phyloP scores from a whole-genome alignment of 1,140 invertebrate genomes.

The Drosophila bipectinata region DNA sequence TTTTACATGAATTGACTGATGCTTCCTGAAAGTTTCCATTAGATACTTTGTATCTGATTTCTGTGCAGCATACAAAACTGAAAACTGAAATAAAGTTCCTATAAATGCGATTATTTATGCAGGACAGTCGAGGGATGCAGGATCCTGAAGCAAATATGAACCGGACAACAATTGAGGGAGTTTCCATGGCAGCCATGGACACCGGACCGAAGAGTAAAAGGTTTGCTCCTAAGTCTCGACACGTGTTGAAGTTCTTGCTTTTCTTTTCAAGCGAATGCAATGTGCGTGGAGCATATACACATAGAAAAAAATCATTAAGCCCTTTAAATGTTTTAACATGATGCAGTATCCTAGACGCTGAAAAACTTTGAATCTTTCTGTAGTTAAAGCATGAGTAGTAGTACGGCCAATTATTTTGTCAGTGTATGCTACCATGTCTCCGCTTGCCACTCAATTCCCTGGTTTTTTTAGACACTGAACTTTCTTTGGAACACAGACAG shows the following conservation, averaged over 20 bases:
- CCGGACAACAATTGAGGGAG: constrained; percentile 42
- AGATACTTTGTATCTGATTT: constrained; percentile 9
- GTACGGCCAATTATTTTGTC: not conserved
- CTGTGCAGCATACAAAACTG: constrained; percentile 8
- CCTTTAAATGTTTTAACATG: too few species aligned
- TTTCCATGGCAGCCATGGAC: constrained; percentile 15
- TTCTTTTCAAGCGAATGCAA: constrained; percentile 20
- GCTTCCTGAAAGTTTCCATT: constrained; percentile 30
- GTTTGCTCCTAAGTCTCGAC: constrained; percentile 34
- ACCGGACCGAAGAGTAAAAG: constrained; percentile 12
- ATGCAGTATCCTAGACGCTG: too few species aligned
- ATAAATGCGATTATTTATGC: constrained; percentile 58
- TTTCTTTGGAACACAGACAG: constrained; percentile 1
- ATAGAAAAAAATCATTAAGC: not conserved
- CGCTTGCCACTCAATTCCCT: constrained; percentile 17
- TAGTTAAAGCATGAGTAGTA: too few species aligned
- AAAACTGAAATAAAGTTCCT: constrained; percentile 68
- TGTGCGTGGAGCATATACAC: constrained; percentile 22
- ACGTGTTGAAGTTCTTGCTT: constrained; percentile 34
- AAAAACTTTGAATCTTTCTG: too few species aligned
- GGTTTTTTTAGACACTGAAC: not conserved
- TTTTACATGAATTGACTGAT: constrained; percentile 20
- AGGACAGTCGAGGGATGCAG: not conserved
- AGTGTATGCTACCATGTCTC: constrained; percentile 7
- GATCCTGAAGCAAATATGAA: constrained; percentile 26